Conservation (phyloP, 2,888 invertebrate genomes). For the Apeira syringaria region DNA sequence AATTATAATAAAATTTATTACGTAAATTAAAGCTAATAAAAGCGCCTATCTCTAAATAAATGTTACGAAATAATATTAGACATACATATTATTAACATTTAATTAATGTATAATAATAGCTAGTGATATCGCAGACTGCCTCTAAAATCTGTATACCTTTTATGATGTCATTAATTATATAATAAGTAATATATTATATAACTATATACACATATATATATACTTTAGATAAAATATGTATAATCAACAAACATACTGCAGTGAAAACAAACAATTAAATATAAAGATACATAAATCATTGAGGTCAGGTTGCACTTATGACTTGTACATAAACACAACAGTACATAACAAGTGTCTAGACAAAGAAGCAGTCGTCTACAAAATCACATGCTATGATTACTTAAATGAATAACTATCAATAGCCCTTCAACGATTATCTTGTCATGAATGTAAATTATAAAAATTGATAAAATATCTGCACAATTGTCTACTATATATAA, state of each 20-base stretch:
- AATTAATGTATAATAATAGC: slow-evolving; percentile 42
- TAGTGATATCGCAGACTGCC: slow-evolving; percentile 40
- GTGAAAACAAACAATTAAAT: slow-evolving; percentile 9
- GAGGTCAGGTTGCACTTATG: slow-evolving; percentile 7
- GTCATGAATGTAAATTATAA: slow-evolving; percentile 57
- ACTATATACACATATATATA: no score
- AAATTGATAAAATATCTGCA: slow-evolving; percentile 53
- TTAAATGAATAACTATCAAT: slow-evolving; percentile 34
- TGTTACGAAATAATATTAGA: background rate
- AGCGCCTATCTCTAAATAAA: slow-evolving; percentile 27
- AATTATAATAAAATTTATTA: slow-evolving; percentile 35
- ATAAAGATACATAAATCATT: slow-evolving; percentile 4
- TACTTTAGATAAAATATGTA: slow-evolving; percentile 15
- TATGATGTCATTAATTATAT: slow-evolving; percentile 12
- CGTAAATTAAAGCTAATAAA: slow-evolving; percentile 50
- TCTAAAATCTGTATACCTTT: slow-evolving; percentile 25
- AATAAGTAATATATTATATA: slow-evolving; percentile 3
- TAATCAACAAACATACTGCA: slow-evolving; percentile 18
- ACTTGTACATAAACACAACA: slow-evolving; percentile 27
- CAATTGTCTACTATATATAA: slow-evolving; percentile 48
- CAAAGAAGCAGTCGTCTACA: slow-evolving; percentile 46
- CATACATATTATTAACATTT: slow-evolving; percentile 31
- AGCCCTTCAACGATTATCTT: slow-evolving; percentile 44
- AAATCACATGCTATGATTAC: slow-evolving; percentile 41
- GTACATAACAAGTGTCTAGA: slow-evolving; percentile 36